Base-by-base conservation (phyloP, 1,140 invertebrate species). In the Pogonus chalceus region DNA sequence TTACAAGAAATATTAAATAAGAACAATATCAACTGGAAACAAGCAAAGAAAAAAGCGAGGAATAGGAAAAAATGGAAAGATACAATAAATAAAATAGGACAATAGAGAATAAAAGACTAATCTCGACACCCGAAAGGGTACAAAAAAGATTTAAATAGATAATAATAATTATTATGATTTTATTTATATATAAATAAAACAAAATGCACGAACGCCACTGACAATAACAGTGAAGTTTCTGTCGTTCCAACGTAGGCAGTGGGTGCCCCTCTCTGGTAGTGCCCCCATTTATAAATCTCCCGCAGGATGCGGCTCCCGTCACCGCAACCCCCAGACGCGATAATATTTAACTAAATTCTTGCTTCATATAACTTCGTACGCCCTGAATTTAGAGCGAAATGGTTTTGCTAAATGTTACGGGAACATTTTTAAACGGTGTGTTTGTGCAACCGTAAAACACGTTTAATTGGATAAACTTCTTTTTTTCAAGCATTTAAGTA, bases 291-390 rank as follows among this genome's bases (percentile, higher is more conserved):
- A 68, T 68, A 68, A 68, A 68, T 68, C 66, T 68, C 60, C 53
- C 58, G 58, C 66, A 65, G 62, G 62, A 21, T 64, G 59, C 60
- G 61, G 61, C 64, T 64, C 61, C 62, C 56, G 47, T 43, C 23
- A 37, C 37, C 54, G 61, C 63, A 62, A 60, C 60, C 57, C 51
- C 31, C 21, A 48, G 46, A 54, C 57, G 56, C 64, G 62, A 67
- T 67, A 67, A 68, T 67, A 67, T 68, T 68, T 66, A 67, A 68
- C 62, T 67, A 66, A 68, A 68, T 66, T 66, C 63, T 65, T 65
- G 60, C 63, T 66, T 57, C 62, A 65, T 64, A 65, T 63, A 58
- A 58, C 57, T 51, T 56, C 37, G 37, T 43, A 9, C 37, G 49
- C 49, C 56, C 53, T 58, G 56, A 51, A 55, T 55, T 22, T 52